Evolutionary conservation across 2,113 vertebrate species (phyloP).

Genomic region (Lichenostomus cassidix): DNA sequence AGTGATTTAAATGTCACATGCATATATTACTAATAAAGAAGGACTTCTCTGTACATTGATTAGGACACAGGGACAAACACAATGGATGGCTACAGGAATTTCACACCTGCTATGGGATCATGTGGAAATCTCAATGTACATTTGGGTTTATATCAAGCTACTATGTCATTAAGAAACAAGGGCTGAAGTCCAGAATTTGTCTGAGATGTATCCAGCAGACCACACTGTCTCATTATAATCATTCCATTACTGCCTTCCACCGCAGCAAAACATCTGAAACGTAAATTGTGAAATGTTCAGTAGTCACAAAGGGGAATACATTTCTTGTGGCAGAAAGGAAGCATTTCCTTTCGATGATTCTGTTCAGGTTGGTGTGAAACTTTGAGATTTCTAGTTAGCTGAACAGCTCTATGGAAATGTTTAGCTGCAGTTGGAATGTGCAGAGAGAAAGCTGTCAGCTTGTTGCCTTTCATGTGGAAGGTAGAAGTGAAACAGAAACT

Average conservation of each 20-base stretch:
- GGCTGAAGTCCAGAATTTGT: conserved; percentile 51
- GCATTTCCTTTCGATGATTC: not conserved
- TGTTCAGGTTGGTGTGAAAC: not conserved
- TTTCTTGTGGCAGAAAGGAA: conserved; percentile 10
- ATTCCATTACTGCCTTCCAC: conserved; percentile 55
- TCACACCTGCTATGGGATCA: conserved; percentile 54
- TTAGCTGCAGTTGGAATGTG: not conserved
- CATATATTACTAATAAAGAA: not conserved
- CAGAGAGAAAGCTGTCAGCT: conserved; percentile 55
- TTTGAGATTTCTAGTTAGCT: not conserved
- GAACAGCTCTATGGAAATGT: conserved; percentile 11
- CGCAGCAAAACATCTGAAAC: conserved; percentile 50
- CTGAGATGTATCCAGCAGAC: conserved; percentile 21
- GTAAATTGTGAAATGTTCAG: conserved; percentile 32
- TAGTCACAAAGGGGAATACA: not conserved
- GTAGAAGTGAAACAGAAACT: conserved; percentile 52
- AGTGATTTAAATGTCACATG: conserved; percentile 29
- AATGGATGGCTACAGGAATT: conserved; percentile 31
- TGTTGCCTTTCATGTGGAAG: not conserved
- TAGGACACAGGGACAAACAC: conserved; percentile 21
- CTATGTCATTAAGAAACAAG: conserved; percentile 43
- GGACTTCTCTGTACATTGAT: not conserved
- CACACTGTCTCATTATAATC: conserved; percentile 29
- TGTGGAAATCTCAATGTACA: conserved; percentile 30
- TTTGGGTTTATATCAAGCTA: conserved; percentile 48